A percentile compares a stretch with the other conserved stretches of the same genome.
phyloP scores from a whole-genome alignment of 2,888 invertebrate genomes.

The Spilarctia lutea region DNA sequence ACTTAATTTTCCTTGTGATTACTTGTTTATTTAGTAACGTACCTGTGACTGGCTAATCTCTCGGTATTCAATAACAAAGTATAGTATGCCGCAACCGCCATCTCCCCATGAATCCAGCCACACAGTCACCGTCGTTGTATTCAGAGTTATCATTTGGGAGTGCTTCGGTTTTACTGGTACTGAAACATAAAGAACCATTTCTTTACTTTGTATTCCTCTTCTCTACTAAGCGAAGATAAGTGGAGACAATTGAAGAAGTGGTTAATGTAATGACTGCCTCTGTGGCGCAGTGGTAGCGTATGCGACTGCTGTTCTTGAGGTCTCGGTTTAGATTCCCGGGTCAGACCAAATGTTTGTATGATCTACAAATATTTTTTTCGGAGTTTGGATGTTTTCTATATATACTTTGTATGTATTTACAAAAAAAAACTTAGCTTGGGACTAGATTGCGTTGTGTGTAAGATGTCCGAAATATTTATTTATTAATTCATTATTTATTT shows the following conservation, averaged over 20 bases:
- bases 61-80: conserved; percentile 94
- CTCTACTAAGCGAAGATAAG: neutral
- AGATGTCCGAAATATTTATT: too few relatives aligned
- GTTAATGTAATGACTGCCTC: too few relatives aligned
- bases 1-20: neutral
- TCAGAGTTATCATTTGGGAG: conserved; percentile 93
- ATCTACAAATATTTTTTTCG: too few relatives aligned
- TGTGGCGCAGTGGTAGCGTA: too few relatives aligned
- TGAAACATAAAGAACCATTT: conserved; percentile 61
- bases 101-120: conserved; percentile 96
- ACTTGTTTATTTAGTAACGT: conserved; percentile 16
- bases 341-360: too few relatives aligned
- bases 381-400: too few relatives aligned
- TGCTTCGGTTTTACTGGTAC: conserved; percentile 93
- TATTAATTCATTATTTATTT: too few relatives aligned
- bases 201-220: neutral
- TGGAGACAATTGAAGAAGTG: neutral
- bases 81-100: conserved; percentile 94
- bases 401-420: too few relatives aligned
- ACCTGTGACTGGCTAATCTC: conserved; percentile 87
- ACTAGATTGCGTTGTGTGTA: too few relatives aligned
- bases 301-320: too few relatives aligned
- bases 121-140: conserved; percentile 94
- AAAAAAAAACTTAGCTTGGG: too few relatives aligned
- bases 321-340: too few relatives aligned